Conservation (phyloP, 2,113 vertebrate species). For the Caloenas nicobarica region DNA sequence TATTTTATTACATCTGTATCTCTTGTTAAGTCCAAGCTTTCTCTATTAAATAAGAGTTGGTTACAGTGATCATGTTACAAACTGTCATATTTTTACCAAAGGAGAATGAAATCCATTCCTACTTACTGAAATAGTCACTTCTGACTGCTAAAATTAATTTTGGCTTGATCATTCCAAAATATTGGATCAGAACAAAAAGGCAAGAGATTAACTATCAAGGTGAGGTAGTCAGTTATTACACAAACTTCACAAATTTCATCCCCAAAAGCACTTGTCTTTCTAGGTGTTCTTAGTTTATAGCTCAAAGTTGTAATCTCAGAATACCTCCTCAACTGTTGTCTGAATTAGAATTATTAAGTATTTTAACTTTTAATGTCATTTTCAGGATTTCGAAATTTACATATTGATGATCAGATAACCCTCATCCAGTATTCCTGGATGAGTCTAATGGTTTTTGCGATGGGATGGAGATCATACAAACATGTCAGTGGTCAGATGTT, state of each 20-base stretch:
- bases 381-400: conserved; percentile 92
- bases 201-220: neutral
- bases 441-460: conserved; percentile 95
- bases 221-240: neutral
- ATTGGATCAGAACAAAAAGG: neutral
- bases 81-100: neutral
- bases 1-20: neutral
- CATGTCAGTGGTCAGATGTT: conserved; percentile 92
- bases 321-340: neutral
- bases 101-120: neutral
- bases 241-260: neutral
- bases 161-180: neutral
- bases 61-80: neutral
- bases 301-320: neutral
- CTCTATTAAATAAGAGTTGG: neutral
- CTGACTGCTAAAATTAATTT: neutral
- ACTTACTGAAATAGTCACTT: neutral
- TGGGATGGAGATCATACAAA: conserved; percentile 96
- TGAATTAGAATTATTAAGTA: neutral
- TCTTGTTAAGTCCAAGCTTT: neutral
- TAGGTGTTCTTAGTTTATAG: neutral
- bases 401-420: conserved; percentile 97
- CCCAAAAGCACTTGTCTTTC: neutral
- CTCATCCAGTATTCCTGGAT: conserved; percentile 99
- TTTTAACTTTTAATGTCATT: conserved; percentile 21